Percentiles rank a stretch among this genome's conserved stretches.
Conservation (phyloP, 2,888 invertebrate genomes). For the Diogma glabrata region DNA sequence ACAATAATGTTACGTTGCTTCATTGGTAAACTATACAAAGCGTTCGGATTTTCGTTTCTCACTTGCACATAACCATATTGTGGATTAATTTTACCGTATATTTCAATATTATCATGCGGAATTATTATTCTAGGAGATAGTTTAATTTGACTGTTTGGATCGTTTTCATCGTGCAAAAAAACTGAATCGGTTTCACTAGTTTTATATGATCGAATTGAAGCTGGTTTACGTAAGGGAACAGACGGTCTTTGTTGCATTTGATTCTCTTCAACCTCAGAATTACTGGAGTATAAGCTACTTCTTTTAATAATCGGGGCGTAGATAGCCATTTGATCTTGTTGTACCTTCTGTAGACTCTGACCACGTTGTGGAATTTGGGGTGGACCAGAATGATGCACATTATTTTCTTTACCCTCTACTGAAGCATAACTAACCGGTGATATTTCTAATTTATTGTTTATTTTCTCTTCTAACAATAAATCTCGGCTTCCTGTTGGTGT, state of each 20-base stretch:
- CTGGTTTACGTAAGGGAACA: slow-evolving; percentile 15
- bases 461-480: background rate
- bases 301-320: slow-evolving; percentile 34
- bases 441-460: slow-evolving; percentile 21
- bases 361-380: slow-evolving; percentile 33
- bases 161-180: slow-evolving; percentile 14
- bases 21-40: slow-evolving; percentile 2
- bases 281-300: slow-evolving; percentile 30
- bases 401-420: slow-evolving; percentile 22
- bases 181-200: slow-evolving; percentile 23
- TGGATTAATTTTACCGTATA: slow-evolving; percentile 7
- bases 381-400: slow-evolving; percentile 18
- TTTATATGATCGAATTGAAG: slow-evolving; percentile 11
- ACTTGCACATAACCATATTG: background rate
- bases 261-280: slow-evolving; percentile 29
- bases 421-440: slow-evolving; percentile 34
- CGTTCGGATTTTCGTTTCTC: background rate
- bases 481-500: slow-evolving; percentile 23
- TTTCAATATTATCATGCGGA: slow-evolving; percentile 3
- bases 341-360: slow-evolving; percentile 26
- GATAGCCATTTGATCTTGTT: slow-evolving; percentile 20
- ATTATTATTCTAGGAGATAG: background rate
- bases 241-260: background rate
- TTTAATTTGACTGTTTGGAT: background rate
- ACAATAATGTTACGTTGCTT: background rate